Evolutionary conservation across 2,888 invertebrate genomes (phyloP), one percentile per base, ranked within the genome.

Genomic region (Nomada goodeniana): DNA sequence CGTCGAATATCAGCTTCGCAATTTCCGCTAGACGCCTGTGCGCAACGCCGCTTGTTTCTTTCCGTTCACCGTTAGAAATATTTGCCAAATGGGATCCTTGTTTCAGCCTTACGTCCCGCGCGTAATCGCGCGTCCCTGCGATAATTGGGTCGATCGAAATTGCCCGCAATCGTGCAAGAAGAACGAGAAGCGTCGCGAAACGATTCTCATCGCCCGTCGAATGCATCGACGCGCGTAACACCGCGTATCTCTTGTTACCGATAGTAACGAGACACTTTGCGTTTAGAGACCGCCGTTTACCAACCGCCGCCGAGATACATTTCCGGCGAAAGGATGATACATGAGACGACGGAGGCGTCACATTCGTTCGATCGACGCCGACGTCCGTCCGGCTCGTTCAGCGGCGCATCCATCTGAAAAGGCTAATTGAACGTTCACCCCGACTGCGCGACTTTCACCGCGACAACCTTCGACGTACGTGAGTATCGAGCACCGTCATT

Each of bases 231-330:
- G 10, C 23, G 36, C 52, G 74, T 65, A 60, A 76, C 47, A 47
- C 47, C 53, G 53, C 29, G 20, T 23, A 10, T 57, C 44, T 81
- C 67, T 55, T 26, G 36, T 80, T 78, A 72, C 74, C 63, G 69
- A 80, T 47, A 64, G 76, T 87, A 87, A 89, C 64, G 47, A 60
- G 76, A 88, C 50, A 82, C 73, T 77, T 53, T 52, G 67, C 80
- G 77, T 77, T 81, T 70, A 75, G 67, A 71, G 61, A 72, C 68
- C 20, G 52, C 74, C 61, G 65, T 71, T 61, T 67, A 69, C 69
- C 82, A 60, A 53, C 52, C 72, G 61, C 70, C 65, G 77, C 61
- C 47, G 29, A 75, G 67, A 84, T 68, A 63, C 60, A 52, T 60
- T 74, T 83, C 68, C 74, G 70, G 70, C 60, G 61, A 76, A 59